Evolutionary conservation across 2,113 vertebrate species (phyloP).

Genomic region (Pomatorhinus ruficollis): DNA sequence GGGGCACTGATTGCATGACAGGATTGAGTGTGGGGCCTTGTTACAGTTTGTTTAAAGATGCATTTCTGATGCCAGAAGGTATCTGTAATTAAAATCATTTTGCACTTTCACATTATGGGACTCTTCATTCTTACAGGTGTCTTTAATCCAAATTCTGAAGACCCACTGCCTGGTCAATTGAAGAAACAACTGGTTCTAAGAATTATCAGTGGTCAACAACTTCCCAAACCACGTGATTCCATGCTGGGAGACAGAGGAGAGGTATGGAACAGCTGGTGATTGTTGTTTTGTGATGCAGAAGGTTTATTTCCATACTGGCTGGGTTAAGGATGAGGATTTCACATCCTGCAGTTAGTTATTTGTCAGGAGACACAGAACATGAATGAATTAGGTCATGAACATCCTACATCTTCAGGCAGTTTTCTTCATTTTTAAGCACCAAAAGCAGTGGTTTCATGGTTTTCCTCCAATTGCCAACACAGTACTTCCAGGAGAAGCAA

Average conservation of each 20-base stretch:
- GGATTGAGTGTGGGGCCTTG: background rate
- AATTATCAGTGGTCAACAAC: conserved; percentile 96
- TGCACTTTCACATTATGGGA: background rate
- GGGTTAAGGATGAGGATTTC: background rate
- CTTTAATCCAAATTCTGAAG: conserved; percentile 92
- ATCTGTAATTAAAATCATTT: background rate
- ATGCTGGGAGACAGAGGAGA: conserved; percentile 97
- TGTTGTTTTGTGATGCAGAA: background rate
- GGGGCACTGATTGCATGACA: background rate
- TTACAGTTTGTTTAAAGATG: background rate
- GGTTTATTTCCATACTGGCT: background rate
- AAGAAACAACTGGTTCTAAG: conserved; percentile 92
- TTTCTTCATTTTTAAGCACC: background rate
- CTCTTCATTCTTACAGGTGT: conserved; percentile 69
- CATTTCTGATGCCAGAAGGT: background rate
- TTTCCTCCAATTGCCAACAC: background rate
- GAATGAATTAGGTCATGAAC: background rate
- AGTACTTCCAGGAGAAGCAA: background rate
- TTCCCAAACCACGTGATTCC: conserved; percentile 95
- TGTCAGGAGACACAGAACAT: background rate
- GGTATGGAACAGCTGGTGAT: conserved; percentile 62
- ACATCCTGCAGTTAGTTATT: background rate
- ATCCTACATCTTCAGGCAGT: background rate
- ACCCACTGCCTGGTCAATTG: conserved; percentile 85
- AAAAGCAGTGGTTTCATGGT: background rate